phyloP scores from a whole-genome alignment of 2,888 invertebrate genomes.

The Polymixis flavicincta region DNA sequence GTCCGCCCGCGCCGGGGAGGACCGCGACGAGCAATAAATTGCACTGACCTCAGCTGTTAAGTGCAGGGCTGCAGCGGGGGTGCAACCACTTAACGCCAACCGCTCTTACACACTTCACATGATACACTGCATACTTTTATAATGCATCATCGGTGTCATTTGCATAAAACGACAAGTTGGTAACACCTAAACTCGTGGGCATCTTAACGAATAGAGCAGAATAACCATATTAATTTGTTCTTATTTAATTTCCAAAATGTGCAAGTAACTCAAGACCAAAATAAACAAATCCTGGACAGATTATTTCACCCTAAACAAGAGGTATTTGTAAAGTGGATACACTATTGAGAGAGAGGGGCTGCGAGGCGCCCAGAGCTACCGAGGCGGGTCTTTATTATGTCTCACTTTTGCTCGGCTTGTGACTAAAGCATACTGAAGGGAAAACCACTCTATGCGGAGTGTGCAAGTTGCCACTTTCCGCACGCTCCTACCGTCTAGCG shows the following conservation, averaged over 20 bases:
- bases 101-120: conserved; percentile 57
- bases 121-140: conserved; percentile 56
- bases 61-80: conserved; percentile 65
- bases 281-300: conserved; percentile 66
- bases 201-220: conserved; percentile 4
- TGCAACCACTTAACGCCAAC: conserved; percentile 60
- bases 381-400: conserved; percentile 82
- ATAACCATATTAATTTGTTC: neutral
- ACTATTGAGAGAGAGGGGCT: conserved; percentile 63
- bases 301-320: conserved; percentile 66
- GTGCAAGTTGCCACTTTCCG: conserved; percentile 59
- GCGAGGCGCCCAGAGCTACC: conserved; percentile 71
- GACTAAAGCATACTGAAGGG: conserved; percentile 78
- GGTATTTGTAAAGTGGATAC: conserved; percentile 65
- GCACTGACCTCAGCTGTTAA: conserved; percentile 81
- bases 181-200: neutral
- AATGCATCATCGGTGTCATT: conserved; percentile 54
- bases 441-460: conserved; percentile 79
- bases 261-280: conserved; percentile 59
- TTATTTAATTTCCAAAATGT: conserved; percentile 27
- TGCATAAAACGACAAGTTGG: conserved; percentile 38
- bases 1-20: conserved; percentile 70
- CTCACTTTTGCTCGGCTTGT: conserved; percentile 78
- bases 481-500: conserved; percentile 29
- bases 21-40: conserved; percentile 80